These are phyloP conservation scores for Eudasyphora cyanicolor DNA, from an alignment of 2,888 invertebrate species.

Conservation along the genomic window DNA sequence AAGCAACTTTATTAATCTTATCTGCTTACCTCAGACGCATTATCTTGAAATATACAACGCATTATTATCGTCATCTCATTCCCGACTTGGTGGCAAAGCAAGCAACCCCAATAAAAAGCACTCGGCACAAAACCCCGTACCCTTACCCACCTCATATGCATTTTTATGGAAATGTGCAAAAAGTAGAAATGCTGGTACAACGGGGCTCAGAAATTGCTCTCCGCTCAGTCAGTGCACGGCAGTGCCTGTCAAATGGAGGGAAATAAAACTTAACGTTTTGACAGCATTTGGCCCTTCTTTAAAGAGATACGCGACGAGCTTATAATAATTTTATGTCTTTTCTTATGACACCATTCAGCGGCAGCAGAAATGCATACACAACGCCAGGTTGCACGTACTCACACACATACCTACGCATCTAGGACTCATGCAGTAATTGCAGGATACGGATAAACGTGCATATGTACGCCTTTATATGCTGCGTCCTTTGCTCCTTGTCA, in stretches of 20 bases:
- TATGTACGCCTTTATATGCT: neutral
- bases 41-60: constrained; percentile 52
- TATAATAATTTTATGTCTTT: constrained; percentile 58
- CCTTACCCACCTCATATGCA: neutral
- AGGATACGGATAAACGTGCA: constrained; percentile 50
- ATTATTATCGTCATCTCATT: constrained; percentile 33
- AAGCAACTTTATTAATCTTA: constrained; percentile 59
- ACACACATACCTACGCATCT: neutral
- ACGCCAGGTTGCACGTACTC: neutral
- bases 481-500: neutral
- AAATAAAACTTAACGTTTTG: constrained; percentile 33
- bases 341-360: constrained; percentile 33
- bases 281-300: constrained; percentile 17
- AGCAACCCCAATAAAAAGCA: constrained; percentile 12
- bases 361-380: no score
- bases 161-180: constrained; percentile 17
- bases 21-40: constrained; percentile 54
- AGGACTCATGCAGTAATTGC: constrained; percentile 26
- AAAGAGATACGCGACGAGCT: constrained; percentile 32
- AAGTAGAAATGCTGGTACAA: neutral
- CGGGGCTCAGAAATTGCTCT: neutral
- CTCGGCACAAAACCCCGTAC: neutral
- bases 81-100: no score
- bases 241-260: neutral
- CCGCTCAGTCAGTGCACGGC: neutral